A percentile compares a stretch with the other conserved stretches of the same genome.
phyloP scores from a whole-genome alignment of 92 coral and sea anemone genomes.

The Bergia puertoricense region DNA sequence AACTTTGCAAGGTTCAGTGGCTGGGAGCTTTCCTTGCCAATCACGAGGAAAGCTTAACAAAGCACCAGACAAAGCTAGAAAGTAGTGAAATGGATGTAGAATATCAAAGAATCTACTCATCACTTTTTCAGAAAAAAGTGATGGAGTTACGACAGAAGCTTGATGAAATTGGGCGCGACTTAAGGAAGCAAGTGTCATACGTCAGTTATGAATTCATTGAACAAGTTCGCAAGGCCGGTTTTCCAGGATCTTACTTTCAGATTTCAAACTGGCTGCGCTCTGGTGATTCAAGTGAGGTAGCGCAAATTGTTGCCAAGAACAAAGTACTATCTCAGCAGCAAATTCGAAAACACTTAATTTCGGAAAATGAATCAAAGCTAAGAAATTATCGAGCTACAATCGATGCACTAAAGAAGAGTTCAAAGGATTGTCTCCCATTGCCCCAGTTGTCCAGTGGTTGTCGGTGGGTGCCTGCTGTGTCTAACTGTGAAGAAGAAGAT shows the following conservation, averaged over 20 bases:
- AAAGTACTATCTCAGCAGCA: conserved; percentile 21
- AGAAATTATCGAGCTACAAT: neutral
- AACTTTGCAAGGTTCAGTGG: conserved; percentile 52
- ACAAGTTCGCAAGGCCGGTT: conserved; percentile 27
- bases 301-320: conserved; percentile 26
- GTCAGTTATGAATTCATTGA: conserved; percentile 32
- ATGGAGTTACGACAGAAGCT: neutral
- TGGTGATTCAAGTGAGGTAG: conserved; percentile 39
- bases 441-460: conserved; percentile 29
- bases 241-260: conserved; percentile 18
- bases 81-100: conserved; percentile 29
- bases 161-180: neutral
- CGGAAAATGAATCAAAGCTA: conserved; percentile 11
- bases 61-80: conserved; percentile 1
- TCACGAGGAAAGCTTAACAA: conserved; percentile 6
- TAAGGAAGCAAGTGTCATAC: conserved; percentile 9
- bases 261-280: conserved; percentile 32
- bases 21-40: conserved; percentile 37
- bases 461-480: conserved; percentile 53
- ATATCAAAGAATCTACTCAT: conserved; percentile 14
- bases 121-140: neutral
- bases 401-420: conserved; percentile 22
- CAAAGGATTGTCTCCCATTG: conserved; percentile 25
- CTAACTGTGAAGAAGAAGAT: conserved; percentile 33
- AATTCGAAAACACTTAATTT: conserved; percentile 9